Base-by-base conservation (phyloP, 2,797 vertebrate genomes). In the Thamnophis elegans region DNA sequence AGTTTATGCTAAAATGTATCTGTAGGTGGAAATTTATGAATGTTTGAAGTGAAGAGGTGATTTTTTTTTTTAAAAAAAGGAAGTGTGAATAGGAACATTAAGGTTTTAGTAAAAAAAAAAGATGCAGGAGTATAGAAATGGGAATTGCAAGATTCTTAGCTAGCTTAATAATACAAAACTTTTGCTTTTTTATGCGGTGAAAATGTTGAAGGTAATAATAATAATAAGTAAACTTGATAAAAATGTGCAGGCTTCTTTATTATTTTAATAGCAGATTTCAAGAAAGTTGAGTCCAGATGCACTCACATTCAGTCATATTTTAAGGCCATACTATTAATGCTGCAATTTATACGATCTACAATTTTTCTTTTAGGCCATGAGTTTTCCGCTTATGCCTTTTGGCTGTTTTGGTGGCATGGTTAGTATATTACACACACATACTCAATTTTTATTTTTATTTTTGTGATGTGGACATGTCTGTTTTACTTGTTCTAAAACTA, bases 371-470 rank as follows among this genome's bases (percentile, higher is more conserved):
- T 96, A 98, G 98, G 98, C 97, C 85, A 94, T 96, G 87, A 98
- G 97, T 96, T 97, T 92, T 88, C 98, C 98, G 85, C 94, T 98
- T 95, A 92, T 98, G 91, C 98, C 98, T 91, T 98, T 98, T 94
- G 96, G 97, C 96, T 96, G 92, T 91, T 98, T 98, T 95, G 96
- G 97, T 96, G 96, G 92, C 94, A 96, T 91, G 90, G 98, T 98
- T 95, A 97, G 98, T 98, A 97, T 96, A 91, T 90, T 94, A 62
- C 90, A 95, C 91, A 60, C 56, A 18, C 85, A 56, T 55, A n/a
- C 42, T 60, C 93, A 65, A 90, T 53, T 53, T 88, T 12, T 87
- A 6, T 6, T 6, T 20, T 20, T 58, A 16, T 26, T 92, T 94
- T 95, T 36, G 62, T 96, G 47, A 59, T 68, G 13, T 0, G 28